Evolutionary conservation across 2,888 invertebrate genomes (phyloP), one percentile per base, ranked within the genome.

Genomic region (Pollenia griseotomentosa): DNA sequence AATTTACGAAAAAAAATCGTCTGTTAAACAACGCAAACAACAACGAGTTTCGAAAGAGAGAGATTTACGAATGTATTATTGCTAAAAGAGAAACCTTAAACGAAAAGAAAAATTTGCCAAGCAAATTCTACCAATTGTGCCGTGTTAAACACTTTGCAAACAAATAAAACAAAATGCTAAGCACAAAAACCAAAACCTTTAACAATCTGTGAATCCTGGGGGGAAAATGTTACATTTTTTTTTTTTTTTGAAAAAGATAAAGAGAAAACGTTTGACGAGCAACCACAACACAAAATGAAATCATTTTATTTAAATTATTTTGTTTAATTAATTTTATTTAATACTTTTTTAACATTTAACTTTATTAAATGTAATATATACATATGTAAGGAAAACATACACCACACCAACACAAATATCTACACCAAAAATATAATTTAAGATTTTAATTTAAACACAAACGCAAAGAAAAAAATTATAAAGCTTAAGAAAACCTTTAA

Each of bases 361-460:
- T 74, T 89, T 90, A 80, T 48, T 33, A 80, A 71, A 77, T 75
- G 57, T 57, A 73, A 57, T 33, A 77, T 80, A 57, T 0, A 2
- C 0, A 55, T 71, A 80, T 70, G 42, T 55, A 73, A 83, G 55
- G 9, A 77, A 81, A 79, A 55, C 73, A 86, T 70, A 48, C 79
- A 86, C 57, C 83, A 88, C 89, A 92, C 90, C 90, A 92, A 92
- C 92, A 92, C 92, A 92, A 92, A 92, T 91, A 92, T 89, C 89
- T 91, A 92, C 92, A 92, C 92, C 92, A 92, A 92, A 92, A 90
- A 92, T 92, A 89, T 91, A 90, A 83, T 88, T 86, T 92, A 92
- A 92, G 92, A 75, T 53, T 75, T 73, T 48, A 57, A 65, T 71
- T 74, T 74, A 66, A 48, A 51, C 12, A 71, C 55, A 46, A 73